Evolutionary conservation across 2,113 vertebrate genomes (phyloP).

Genomic region (Symphodus melops): DNA sequence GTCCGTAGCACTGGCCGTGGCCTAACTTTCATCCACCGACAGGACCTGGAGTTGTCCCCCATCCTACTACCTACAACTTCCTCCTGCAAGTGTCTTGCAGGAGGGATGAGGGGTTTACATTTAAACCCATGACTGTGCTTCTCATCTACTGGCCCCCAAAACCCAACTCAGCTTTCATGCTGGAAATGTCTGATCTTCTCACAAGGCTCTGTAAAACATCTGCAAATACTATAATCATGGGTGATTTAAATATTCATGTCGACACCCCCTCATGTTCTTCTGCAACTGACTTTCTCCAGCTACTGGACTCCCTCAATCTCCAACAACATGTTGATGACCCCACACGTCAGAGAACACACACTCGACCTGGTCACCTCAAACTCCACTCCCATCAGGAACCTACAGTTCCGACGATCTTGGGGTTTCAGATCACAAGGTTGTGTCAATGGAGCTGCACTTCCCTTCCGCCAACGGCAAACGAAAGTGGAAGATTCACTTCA

Average conservation of each 20-base stretch:
- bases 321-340: constrained; percentile 9
- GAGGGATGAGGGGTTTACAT: too few relatives aligned
- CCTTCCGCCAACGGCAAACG: too few relatives aligned
- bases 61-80: not conserved
- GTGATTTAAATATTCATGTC: too few relatives aligned
- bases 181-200: not conserved
- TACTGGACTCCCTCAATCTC: constrained; percentile 1
- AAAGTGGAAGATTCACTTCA: too few relatives aligned
- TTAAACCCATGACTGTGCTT: not conserved
- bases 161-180: not conserved
- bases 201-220: constrained; percentile 1
- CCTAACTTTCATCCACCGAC: not conserved
- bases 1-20: not conserved
- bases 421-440: not conserved
- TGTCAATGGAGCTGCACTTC: too few relatives aligned
- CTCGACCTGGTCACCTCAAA: not conserved
- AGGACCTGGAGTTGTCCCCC: not conserved
- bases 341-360: constrained; percentile 7
- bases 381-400: not conserved
- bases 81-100: not conserved
- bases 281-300: not conserved
- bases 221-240: not conserved
- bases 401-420: not conserved
- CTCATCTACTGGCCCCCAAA: too few relatives aligned
- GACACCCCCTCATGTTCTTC: too few relatives aligned